These are phyloP conservation scores for Meta bourneti DNA, from an alignment of 2,888 invertebrate genomes.

Conservation along the genomic window DNA sequence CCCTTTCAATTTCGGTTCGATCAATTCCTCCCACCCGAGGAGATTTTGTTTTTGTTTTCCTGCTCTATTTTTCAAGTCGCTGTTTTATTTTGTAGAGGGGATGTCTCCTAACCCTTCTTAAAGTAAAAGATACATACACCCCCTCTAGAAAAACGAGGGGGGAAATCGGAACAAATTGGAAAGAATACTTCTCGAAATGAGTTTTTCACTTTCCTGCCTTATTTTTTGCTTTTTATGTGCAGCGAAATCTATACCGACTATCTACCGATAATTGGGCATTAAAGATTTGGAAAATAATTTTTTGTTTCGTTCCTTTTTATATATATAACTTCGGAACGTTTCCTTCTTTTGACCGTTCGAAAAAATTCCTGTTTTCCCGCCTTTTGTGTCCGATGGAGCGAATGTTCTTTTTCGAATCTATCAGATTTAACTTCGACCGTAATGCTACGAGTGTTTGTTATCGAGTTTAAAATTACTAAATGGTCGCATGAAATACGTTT, in stretches of 20 bases:
- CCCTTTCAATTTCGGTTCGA: constrained; percentile 73
- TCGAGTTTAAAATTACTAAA: constrained; percentile 31
- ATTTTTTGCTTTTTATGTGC: background rate
- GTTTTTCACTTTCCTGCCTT: constrained; percentile 56
- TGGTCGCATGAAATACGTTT: constrained; percentile 35
- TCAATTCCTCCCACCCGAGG: constrained; percentile 43
- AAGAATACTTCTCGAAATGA: constrained; percentile 62
- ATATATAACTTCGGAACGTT: background rate
- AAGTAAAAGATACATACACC: constrained; percentile 47
- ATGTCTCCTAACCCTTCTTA: constrained; percentile 59
- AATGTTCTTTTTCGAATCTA: background rate
- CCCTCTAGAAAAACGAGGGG: background rate
- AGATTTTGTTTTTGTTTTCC: constrained; percentile 18
- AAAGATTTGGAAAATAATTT: constrained; percentile 72
- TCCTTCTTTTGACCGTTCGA: constrained; percentile 6
- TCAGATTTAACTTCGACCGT: background rate
- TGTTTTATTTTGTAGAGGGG: constrained; percentile 53
- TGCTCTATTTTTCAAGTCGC: constrained; percentile 48
- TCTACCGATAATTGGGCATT: constrained; percentile 73
- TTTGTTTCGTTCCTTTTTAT: constrained; percentile 12
- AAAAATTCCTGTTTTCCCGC: background rate
- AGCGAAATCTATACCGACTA: constrained; percentile 59
- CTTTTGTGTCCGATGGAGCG: background rate
- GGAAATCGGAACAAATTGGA: constrained; percentile 66
- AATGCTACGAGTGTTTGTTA: background rate